phyloP scores from a whole-genome alignment of 2,113 vertebrate genomes.

The Motacilla alba region DNA sequence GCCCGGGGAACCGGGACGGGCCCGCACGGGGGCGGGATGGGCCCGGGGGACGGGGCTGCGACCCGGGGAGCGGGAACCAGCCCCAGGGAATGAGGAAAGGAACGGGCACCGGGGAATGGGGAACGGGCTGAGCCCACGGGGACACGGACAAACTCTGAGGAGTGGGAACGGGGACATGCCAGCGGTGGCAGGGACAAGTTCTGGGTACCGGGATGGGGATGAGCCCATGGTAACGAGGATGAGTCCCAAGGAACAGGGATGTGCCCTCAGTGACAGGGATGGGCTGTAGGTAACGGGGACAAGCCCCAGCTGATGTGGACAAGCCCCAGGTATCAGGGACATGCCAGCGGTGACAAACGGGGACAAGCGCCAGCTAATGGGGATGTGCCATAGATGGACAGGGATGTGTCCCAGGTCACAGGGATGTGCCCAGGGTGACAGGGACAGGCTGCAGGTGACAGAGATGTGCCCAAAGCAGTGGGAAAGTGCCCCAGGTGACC shows the following conservation, averaged over 20 bases:
- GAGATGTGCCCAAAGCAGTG: background rate
- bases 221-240: background rate
- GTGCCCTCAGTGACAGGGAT: background rate
- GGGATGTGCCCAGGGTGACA: background rate
- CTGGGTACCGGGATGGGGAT: too few relatives aligned
- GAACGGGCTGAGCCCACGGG: too few relatives aligned
- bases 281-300: background rate
- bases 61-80: background rate
- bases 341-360: background rate
- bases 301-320: background rate
- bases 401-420: background rate
- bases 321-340: background rate
- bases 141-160: background rate
- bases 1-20: background rate
- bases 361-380: background rate
- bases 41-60: background rate
- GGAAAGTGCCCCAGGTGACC: background rate
- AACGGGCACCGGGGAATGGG: background rate
- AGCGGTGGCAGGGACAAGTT: background rate
- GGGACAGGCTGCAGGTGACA: accelerated
- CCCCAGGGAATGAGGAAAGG: too few relatives aligned
- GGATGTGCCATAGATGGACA: too few relatives aligned
- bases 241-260: background rate
- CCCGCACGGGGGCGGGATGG: background rate
- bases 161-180: accelerated